Evolutionary conservation across 2,888 invertebrate species (phyloP).

Genomic region (Leptinotarsa tumamoca): DNA sequence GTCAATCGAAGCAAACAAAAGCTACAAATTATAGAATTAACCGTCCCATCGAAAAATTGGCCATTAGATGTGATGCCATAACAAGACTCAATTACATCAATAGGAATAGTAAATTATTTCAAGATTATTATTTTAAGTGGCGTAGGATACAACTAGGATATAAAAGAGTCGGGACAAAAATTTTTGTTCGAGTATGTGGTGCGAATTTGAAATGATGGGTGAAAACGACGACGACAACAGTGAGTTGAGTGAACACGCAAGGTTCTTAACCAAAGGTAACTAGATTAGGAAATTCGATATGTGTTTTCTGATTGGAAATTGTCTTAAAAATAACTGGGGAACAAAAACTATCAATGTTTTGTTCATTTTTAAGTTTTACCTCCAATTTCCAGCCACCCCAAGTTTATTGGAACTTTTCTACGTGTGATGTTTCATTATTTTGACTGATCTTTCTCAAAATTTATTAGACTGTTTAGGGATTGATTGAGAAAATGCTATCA

Average conservation of each 20-base stretch:
- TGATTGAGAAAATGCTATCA: no score
- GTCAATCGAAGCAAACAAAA: slow-evolving; percentile 45
- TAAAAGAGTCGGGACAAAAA: slow-evolving; percentile 44
- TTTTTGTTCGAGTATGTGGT: slow-evolving; percentile 47
- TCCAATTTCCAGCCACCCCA: no score
- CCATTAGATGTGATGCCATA: slow-evolving; percentile 34
- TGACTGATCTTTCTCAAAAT: no score
- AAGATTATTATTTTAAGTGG: slow-evolving; percentile 30
- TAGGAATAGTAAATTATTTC: slow-evolving; percentile 47
- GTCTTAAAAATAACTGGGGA: no score
- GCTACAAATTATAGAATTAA: slow-evolving; percentile 45
- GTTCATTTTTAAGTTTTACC: no score
- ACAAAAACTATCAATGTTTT: no score
- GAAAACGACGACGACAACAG: slow-evolving; percentile 84
- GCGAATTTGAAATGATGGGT: slow-evolving; percentile 66
- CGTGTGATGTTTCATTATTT: no score
- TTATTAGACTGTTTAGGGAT: no score
- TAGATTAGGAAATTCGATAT: slow-evolving; percentile 10
- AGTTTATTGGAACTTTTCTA: no score
- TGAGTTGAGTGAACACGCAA: slow-evolving; percentile 74
- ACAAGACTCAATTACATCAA: slow-evolving; percentile 38
- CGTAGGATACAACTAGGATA: slow-evolving; percentile 32
- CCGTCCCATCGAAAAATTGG: slow-evolving; percentile 40
- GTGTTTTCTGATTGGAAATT: background rate
- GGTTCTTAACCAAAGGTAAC: slow-evolving; percentile 81